Conservation (phyloP, 1,140 invertebrate species). For the Oryzaephilus surinamensis region DNA sequence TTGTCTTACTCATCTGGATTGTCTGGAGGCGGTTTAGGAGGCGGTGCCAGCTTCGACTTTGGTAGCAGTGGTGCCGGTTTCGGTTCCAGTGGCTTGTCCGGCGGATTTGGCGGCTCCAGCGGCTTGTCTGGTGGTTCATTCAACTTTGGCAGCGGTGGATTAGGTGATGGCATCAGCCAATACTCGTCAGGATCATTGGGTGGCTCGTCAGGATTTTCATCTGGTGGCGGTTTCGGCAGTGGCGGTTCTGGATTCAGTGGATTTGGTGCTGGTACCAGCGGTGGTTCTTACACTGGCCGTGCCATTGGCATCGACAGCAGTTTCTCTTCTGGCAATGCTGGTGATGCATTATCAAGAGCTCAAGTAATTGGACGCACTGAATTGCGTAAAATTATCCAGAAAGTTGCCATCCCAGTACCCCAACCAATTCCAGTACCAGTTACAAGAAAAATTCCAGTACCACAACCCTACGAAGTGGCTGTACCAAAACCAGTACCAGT, state of each 20-base stretch:
- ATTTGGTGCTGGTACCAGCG: neutral
- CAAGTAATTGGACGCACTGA: conserved; percentile 1
- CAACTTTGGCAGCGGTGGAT: neutral
- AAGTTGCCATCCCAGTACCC: conserved; percentile 17
- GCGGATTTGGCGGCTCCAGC: neutral
- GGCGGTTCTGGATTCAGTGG: neutral
- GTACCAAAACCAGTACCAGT: conserved; percentile 14
- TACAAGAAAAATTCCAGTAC: conserved; percentile 14
- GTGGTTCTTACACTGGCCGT: neutral
- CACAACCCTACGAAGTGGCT: conserved; percentile 19
- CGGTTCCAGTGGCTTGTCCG: no score
- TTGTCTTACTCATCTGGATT: no score
- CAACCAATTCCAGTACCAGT: conserved; percentile 10
- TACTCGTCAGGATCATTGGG: neutral
- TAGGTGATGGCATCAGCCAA: neutral
- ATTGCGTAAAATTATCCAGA: conserved; percentile 6
- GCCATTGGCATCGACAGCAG: neutral
- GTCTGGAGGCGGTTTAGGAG: no score
- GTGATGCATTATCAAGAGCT: neutral
- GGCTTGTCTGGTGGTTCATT: neutral
- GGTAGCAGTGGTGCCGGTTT: no score
- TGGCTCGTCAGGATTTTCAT: neutral
- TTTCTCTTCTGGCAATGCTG: neutral
- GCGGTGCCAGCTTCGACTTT: no score
- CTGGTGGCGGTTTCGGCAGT: neutral